phyloP scores from a whole-genome alignment of 2,797 vertebrate genomes.

The Prionace glauca region DNA sequence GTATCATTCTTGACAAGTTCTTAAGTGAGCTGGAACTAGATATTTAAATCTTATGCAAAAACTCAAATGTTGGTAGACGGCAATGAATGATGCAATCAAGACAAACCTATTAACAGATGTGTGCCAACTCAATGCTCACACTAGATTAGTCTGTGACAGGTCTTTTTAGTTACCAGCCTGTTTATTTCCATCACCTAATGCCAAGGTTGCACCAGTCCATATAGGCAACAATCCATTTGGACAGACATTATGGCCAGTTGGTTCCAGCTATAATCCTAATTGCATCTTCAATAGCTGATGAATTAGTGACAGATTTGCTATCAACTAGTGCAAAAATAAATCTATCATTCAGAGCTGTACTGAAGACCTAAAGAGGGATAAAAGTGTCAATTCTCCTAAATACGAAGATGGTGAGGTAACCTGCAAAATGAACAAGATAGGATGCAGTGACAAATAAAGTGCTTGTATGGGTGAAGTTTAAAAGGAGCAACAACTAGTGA shows the following conservation, averaged over 20 bases:
- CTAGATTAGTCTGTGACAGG: neutral
- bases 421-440: neutral
- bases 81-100: too few species aligned
- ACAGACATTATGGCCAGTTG: neutral
- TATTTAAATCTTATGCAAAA: too few species aligned
- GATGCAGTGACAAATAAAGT: neutral
- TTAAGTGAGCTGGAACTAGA: neutral
- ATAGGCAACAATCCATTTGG: neutral
- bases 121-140: neutral
- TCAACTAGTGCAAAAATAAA: neutral
- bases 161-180: neutral
- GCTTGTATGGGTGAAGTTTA: neutral
- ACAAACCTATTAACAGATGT: neutral
- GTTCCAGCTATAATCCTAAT: neutral
- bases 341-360: neutral
- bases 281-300: neutral
- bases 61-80: too few species aligned
- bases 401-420: neutral
- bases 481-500: neutral
- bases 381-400: neutral
- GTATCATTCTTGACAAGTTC: neutral
- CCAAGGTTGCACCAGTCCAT: neutral
- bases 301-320: neutral
- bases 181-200: neutral
- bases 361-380: neutral